A percentile compares a stretch with the other conserved stretches of the same genome.
These are phyloP conservation scores for Sycobia sp. DNA, from an alignment of 1,140 invertebrate species.

Conservation along the genomic window DNA sequence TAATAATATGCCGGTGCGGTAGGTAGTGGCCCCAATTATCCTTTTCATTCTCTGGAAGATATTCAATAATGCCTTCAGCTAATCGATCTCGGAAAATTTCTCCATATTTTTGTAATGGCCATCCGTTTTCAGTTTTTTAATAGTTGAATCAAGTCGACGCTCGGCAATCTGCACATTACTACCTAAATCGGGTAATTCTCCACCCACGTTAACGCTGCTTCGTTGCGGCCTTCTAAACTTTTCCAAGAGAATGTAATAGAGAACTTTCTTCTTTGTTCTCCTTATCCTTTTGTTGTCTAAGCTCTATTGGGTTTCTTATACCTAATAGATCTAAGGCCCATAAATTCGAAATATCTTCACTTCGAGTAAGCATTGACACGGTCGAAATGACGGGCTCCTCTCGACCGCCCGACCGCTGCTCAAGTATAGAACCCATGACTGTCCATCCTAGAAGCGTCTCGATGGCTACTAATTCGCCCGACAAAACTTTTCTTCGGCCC, in stretches of 20 bases:
- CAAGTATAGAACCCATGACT: constrained; percentile 31
- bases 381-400: constrained; percentile 13
- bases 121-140: constrained; percentile 37
- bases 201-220: constrained; percentile 46
- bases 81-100: too few species aligned
- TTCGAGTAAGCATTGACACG: constrained; percentile 27
- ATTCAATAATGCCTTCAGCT: too few species aligned
- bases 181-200: constrained; percentile 39
- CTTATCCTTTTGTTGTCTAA: constrained; percentile 7
- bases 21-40: too few species aligned
- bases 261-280: not conserved
- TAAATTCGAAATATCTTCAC: constrained; percentile 40
- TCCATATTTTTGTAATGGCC: constrained; percentile 44
- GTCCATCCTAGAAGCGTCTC: constrained; percentile 43
- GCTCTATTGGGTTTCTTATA: constrained; percentile 43
- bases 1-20: too few species aligned
- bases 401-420: constrained; percentile 18
- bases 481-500: constrained; percentile 31
- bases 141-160: constrained; percentile 23
- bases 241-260: not conserved
- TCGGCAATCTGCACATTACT: constrained; percentile 28
- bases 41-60: too few species aligned
- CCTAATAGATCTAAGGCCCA: constrained; percentile 52
- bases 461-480: constrained; percentile 36
- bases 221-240: constrained; percentile 38